phyloP scores from a whole-genome alignment of 2,113 vertebrate genomes.

The Siniperca knerii region DNA sequence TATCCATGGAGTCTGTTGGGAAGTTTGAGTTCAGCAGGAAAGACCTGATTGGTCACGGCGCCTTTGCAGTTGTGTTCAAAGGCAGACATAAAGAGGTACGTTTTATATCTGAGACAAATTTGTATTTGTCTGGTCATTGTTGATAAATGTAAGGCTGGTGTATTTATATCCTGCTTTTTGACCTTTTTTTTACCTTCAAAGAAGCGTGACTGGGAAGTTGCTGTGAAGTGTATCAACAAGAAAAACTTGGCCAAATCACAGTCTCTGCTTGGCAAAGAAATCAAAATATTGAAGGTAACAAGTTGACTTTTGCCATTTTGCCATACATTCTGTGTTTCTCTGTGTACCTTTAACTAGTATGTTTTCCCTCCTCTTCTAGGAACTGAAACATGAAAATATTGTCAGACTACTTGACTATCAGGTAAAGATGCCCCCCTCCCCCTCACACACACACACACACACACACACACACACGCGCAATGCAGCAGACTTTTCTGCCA shows the following conservation, averaged over 20 bases:
- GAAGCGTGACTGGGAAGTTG: constrained; percentile 95
- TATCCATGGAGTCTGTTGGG: constrained; percentile 91
- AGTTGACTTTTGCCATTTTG: not conserved
- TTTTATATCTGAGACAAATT: not conserved
- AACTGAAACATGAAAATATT: constrained; percentile 97
- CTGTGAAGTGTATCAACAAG: constrained; percentile 98
- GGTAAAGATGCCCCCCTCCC: constrained; percentile 77
- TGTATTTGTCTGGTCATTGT: not conserved
- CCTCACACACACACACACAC: not conserved
- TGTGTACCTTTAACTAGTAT: not conserved
- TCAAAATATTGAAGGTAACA: constrained; percentile 96
- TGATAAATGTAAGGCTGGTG: not conserved
- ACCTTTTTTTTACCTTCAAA: constrained; percentile 59
- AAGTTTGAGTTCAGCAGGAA: constrained; percentile 97
- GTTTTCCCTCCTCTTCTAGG: constrained; percentile 80
- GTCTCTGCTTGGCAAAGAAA: constrained; percentile 94
- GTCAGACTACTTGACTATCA: constrained; percentile 96
- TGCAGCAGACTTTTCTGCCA: constrained; percentile 12
- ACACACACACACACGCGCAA: not conserved
- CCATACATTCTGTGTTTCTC: not conserved
- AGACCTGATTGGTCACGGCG: constrained; percentile 95
- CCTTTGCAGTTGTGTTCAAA: constrained; percentile 97
- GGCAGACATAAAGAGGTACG: constrained; percentile 95
- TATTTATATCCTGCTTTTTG: not conserved
- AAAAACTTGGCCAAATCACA: constrained; percentile 96